Evolutionary conservation across 2,888 invertebrate genomes (phyloP), one percentile per base, ranked within the genome.

Genomic region (Drosophila cognata): DNA sequence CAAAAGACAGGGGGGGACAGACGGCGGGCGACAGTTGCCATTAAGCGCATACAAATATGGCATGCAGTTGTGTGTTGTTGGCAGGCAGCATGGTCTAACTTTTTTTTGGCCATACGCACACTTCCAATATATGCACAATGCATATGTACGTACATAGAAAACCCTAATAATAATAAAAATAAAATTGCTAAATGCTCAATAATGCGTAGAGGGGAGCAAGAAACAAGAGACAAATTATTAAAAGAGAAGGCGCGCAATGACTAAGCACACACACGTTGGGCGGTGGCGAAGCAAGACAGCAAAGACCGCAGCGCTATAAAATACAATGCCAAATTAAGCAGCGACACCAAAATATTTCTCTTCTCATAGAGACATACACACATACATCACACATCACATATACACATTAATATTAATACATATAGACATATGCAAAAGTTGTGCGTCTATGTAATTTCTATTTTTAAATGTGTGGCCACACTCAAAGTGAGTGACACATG

Each of bases 241-340:
- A 8, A 46, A 16, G 46, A 46, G 46, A 25, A 46, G 46, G 25
- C 8, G 38, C 59, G 59, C 60, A 60, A 58, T 74, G 75, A 73
- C 67, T 61, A 73, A 70, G 58, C 70, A 28, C 52, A 36, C 70
- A 28, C 52, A 36, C 55, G 60, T 64, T 63, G 68, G 74, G 73
- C 71, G 77, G 70, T 53, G 71, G 60, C 83, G 55, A 63, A 59
- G 33, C 59, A 46, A 25, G 16, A 25, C 46, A 46, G 25, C 25
- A 52, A 38, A 48, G 33, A 53, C 28, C 63, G 16, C 16, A 46
- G 16, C 65, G 71, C 77, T 57, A 80, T 68, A 64, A 85, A 82
- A 79, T 69, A 77, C 74, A 84, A 79, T 77, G 74, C 89, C 88
- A 87, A 87, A 88, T 89, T 78, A 77, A 89, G 85, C 68, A 46